Percentiles rank a stretch among this genome's conserved stretches.
These are phyloP conservation scores for Odontophorus gujanensis DNA, from an alignment of 2,113 vertebrate species.

Conservation along the genomic window DNA sequence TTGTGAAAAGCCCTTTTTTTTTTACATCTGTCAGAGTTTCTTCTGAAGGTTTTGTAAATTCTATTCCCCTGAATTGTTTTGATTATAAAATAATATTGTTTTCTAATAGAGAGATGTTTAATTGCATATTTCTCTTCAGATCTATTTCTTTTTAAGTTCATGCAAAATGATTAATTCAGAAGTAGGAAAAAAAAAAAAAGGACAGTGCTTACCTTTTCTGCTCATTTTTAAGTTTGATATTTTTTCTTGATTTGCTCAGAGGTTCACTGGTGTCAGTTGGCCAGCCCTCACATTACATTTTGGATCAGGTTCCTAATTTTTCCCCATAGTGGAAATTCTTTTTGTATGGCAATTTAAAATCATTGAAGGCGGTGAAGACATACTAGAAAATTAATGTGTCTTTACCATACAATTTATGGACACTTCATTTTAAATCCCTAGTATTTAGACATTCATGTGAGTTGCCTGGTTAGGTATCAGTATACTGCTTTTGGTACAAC, in stretches of 20 bases:
- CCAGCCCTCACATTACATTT: background rate
- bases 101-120: background rate
- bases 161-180: background rate
- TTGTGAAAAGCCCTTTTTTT: background rate
- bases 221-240: background rate
- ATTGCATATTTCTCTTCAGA: background rate
- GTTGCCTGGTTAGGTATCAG: background rate
- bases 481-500: background rate
- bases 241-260: background rate
- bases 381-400: background rate
- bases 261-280: background rate
- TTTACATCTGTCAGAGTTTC: background rate
- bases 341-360: background rate
- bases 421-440: background rate
- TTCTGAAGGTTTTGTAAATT: background rate
- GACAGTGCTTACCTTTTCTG: background rate
- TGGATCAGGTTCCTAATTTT: background rate
- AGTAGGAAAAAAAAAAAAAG: background rate
- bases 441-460: background rate
- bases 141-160: background rate
- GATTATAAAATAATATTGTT: background rate
- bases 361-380: background rate
- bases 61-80: background rate
- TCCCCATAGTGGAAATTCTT: background rate
- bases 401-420: background rate